Percentiles rank a stretch among this genome's conserved stretches.
These are phyloP conservation scores for Masticophis lateralis DNA, from an alignment of 2,797 vertebrate genomes.

Conservation along the genomic window DNA sequence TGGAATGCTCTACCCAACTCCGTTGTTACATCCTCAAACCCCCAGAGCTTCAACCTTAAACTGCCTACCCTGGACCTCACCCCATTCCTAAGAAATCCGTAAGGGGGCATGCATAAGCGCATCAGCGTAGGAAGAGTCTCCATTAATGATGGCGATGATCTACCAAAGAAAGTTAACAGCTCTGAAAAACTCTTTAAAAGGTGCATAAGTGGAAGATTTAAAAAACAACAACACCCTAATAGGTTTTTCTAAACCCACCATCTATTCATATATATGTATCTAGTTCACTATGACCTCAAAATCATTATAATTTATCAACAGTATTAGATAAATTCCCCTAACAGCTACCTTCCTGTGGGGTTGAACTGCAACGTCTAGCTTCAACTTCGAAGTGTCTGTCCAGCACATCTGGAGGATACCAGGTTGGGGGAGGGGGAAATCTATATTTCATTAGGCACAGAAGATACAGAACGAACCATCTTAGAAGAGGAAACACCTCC, in stretches of 20 bases:
- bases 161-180: neutral
- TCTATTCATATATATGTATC: neutral
- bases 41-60: no score
- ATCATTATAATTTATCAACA: neutral
- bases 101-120: no score
- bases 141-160: neutral
- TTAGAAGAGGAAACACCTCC: neutral
- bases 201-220: neutral
- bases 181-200: neutral
- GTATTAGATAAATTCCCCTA: neutral
- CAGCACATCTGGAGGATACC: neutral
- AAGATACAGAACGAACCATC: neutral
- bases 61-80: no score
- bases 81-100: no score
- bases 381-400: neutral
- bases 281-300: neutral
- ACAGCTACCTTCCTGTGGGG: neutral
- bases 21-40: no score
- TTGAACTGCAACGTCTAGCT: neutral
- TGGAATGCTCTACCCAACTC: no score
- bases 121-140: neutral
- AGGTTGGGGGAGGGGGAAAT: no score
- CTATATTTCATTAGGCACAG: neutral
- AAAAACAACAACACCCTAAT: neutral
- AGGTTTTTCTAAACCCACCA: neutral